Conservation (phyloP, 1,140 invertebrate genomes). For the Gerris buenoi region DNA sequence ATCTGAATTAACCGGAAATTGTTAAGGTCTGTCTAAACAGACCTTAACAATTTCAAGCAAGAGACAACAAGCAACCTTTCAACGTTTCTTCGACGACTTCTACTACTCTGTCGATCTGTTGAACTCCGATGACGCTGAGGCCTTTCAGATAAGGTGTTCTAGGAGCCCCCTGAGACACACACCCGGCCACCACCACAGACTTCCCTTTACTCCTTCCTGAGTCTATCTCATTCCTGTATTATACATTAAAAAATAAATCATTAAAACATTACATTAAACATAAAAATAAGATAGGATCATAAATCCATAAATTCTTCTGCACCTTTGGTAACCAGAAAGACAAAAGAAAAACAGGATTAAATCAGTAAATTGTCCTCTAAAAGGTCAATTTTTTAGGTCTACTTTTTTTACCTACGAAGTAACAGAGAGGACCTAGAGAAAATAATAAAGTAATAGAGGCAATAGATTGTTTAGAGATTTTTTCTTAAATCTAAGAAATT, state of each 20-base stretch:
- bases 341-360: background rate
- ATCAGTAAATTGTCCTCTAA: background rate
- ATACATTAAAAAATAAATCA: background rate
- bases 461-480: too few species aligned
- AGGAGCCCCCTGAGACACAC: constrained; percentile 82
- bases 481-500: too few species aligned
- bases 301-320: background rate
- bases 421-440: too few species aligned
- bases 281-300: constrained; percentile 3
- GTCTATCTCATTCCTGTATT: constrained; percentile 69
- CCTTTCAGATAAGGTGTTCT: constrained; percentile 58
- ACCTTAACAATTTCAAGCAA: too few species aligned
- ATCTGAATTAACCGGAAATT: too few species aligned
- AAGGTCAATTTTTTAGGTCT: too few species aligned
- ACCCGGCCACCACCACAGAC: constrained; percentile 84
- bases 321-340: background rate
- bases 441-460: too few species aligned
- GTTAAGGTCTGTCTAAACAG: too few species aligned
- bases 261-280: background rate
- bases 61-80: constrained; percentile 66
- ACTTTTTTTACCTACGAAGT: too few species aligned
- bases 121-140: constrained; percentile 85
- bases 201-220: constrained; percentile 59
- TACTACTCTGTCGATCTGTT: constrained; percentile 95
- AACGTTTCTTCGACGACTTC: constrained; percentile 97